phyloP scores from a whole-genome alignment of 2,888 invertebrate genomes.

The Eubasilissa splendida region DNA sequence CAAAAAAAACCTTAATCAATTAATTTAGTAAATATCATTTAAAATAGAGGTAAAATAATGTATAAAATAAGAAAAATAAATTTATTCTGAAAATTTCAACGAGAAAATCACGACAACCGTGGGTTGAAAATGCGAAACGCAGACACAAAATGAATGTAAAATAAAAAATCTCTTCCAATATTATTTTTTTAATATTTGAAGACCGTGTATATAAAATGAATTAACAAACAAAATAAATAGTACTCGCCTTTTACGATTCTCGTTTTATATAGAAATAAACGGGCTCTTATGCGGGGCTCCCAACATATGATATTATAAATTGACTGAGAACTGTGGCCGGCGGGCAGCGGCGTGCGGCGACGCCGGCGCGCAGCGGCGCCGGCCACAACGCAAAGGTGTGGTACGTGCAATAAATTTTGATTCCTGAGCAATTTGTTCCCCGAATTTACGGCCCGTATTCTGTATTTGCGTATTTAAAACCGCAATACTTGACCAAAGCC shows the following conservation, averaged over 20 bases:
- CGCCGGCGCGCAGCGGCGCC: neutral
- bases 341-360: neutral
- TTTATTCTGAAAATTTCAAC: no score
- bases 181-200: neutral
- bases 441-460: constrained; percentile 43
- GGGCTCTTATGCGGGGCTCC: neutral
- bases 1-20: no score
- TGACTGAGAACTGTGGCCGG: constrained; percentile 14
- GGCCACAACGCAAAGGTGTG: constrained; percentile 49
- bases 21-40: no score
- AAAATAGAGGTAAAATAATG: no score
- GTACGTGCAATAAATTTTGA: constrained; percentile 49
- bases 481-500: constrained; percentile 22
- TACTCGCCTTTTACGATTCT: neutral
- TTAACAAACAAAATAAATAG: neutral
- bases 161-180: neutral
- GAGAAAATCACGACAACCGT: no score
- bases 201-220: neutral
- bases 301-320: constrained; percentile 37
- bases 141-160: neutral
- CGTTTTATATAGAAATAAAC: no score
- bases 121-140: no score
- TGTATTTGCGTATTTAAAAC: constrained; percentile 43
- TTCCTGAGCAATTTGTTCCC: constrained; percentile 46
- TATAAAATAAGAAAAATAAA: no score